phyloP scores from a whole-genome alignment of 2,797 vertebrate species.

The Epinephelus awoara region DNA sequence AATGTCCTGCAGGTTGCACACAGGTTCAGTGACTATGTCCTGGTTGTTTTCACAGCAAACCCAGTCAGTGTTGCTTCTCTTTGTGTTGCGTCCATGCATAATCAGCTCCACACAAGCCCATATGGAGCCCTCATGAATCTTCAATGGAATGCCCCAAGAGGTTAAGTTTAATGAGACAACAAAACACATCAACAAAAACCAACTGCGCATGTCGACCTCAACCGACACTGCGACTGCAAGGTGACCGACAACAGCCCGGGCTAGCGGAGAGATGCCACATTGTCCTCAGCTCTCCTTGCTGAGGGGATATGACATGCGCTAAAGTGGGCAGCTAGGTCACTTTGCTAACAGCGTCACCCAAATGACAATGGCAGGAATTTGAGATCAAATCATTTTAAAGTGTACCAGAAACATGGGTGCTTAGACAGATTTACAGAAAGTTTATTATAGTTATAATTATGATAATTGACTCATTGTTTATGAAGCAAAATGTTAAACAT shows the following conservation, averaged over 20 bases:
- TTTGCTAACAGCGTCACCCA: not conserved
- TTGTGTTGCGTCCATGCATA: constrained; percentile 54
- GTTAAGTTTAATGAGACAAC: constrained; percentile 56
- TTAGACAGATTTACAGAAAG: not conserved
- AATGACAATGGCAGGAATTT: not conserved
- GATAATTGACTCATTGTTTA: not conserved
- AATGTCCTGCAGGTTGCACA: constrained; percentile 23
- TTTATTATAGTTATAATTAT: not conserved
- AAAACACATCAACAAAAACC: constrained; percentile 47
- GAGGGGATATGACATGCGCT: not conserved
- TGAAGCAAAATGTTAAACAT: not conserved
- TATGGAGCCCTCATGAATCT: constrained; percentile 62
- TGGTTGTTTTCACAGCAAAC: constrained; percentile 59
- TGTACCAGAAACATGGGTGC: not conserved
- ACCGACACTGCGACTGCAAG: constrained; percentile 3
- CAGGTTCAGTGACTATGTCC: constrained; percentile 20
- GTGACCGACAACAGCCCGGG: not conserved
- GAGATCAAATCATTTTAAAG: not conserved
- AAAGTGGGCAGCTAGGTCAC: not conserved
- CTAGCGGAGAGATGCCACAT: not conserved
- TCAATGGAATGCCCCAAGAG: constrained; percentile 54
- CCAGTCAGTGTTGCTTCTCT: constrained; percentile 28
- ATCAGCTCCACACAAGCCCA: constrained; percentile 55
- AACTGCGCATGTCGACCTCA: constrained; percentile 15
- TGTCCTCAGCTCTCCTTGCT: not conserved